A percentile compares a stretch with the other conserved stretches of the same genome.
Conservation (phyloP, 35 echinoderm and acorn worm genomes). For the Heliocidaris erythrogramma region DNA sequence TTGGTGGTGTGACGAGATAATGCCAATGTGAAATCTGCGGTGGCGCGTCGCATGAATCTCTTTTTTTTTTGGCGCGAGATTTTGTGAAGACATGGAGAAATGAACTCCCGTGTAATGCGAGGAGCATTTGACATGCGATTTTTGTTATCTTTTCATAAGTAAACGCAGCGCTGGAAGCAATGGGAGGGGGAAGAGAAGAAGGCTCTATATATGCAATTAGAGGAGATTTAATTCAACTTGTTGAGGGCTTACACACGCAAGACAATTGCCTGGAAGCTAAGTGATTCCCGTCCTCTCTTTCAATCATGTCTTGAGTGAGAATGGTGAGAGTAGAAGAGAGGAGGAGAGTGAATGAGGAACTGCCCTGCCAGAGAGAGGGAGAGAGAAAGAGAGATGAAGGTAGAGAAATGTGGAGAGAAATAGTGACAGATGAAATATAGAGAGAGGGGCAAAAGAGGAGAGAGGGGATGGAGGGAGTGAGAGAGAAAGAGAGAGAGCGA, state of each 20-base stretch:
- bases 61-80: not conserved
- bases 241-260: conserved; percentile 39
- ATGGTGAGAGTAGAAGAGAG: not conserved
- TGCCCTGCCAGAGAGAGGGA: not conserved
- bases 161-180: conserved; percentile 8
- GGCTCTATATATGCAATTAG: conserved; percentile 28
- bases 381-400: not conserved
- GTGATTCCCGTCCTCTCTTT: not conserved
- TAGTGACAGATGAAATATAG: too few species aligned
- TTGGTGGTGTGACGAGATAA: too few species aligned
- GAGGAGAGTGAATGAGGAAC: not conserved
- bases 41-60: too few species aligned
- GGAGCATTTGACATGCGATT: not conserved
- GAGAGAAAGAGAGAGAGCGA: not conserved
- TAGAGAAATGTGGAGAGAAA: not conserved
- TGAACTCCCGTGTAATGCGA: conserved; percentile 14
- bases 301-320: conserved; percentile 1
- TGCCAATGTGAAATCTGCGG: too few species aligned
- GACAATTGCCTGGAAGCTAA: conserved; percentile 48
- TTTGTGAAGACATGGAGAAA: not conserved
- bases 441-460: not conserved
- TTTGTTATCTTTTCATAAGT: conserved; percentile 48
- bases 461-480: too few species aligned
- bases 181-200: not conserved
- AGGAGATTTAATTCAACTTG: conserved; percentile 48